Base-by-base conservation (phyloP, 2,797 vertebrate species). In the Enteromius argenteus region DNA sequence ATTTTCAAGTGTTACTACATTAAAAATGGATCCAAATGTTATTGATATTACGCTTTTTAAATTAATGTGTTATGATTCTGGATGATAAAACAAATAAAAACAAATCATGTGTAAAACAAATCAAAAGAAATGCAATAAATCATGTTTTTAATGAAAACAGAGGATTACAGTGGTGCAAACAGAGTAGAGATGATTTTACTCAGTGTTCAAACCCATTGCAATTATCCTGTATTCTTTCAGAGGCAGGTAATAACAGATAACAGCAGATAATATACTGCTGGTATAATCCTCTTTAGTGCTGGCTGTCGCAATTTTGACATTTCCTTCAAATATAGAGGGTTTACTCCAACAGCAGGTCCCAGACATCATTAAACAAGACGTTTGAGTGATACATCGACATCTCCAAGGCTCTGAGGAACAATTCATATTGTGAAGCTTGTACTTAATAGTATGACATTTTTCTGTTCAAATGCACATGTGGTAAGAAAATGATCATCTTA, bases 301-400 rank as follows among this genome's bases (percentile, higher is more conserved):
- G 27, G 68, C n/a, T 17, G 39, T 21, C 7, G 5, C 5, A 42
- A 44, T 72, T 23, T 44, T 30, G 23, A 30, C 9, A 13, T 21
- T 51, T 15, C 17, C 23, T 73, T 73, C 30, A 74, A 13, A 60
- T 32, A 4, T 8, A 19, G 15, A 72, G 39, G 6, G 49, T 56
- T 71, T 44, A 80, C 15, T 80, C 35, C 23, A 80, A 17, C 51
- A 80, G 35, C 0, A 3, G 0, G 35, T 71, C 51, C 79, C 67
- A 81, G 67, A 5, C 1, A 0, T 81, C 0, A 21, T 10, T 13
- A 32, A 71, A n/a, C 0, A 1, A 0, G 11, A 0, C 0, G 2
- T 15, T 15, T 10, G 56, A 9, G n/a, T 0, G 0, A 27, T 15
- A 0, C 1, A 58, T n/a, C 6, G 4, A 2, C 0, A 0, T 9